These are phyloP conservation scores for Julus scandinavius DNA, from an alignment of 2,888 invertebrate genomes.

Conservation along the genomic window DNA sequence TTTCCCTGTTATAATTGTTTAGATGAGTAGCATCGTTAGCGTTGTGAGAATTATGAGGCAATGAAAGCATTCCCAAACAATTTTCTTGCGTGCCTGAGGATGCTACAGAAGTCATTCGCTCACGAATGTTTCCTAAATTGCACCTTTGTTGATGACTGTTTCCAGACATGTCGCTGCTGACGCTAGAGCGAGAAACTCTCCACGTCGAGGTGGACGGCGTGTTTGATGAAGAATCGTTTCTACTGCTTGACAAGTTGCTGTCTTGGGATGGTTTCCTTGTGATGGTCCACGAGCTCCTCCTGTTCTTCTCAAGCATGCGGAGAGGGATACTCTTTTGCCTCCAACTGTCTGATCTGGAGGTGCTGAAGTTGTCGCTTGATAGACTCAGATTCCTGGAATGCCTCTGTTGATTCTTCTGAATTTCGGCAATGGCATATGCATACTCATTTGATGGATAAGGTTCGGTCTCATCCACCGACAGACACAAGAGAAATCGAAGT, in stretches of 20 bases:
- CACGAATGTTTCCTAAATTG: constrained; percentile 57
- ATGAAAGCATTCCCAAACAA: not conserved
- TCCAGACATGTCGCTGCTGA: constrained; percentile 71
- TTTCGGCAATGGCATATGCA: constrained; percentile 78
- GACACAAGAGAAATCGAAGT: constrained; percentile 41
- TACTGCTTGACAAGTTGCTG: constrained; percentile 87
- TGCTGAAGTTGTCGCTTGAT: constrained; percentile 86
- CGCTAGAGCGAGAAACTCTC: constrained; percentile 86
- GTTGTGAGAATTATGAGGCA: constrained; percentile 41
- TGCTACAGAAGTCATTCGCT: constrained; percentile 60
- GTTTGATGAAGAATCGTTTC: constrained; percentile 91
- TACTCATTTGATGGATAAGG: constrained; percentile 70
- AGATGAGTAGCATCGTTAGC: constrained; percentile 56
- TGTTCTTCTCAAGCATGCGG: constrained; percentile 76
- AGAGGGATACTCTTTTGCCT: constrained; percentile 70
- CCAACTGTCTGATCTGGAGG: constrained; percentile 89
- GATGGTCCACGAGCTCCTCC: constrained; percentile 83
- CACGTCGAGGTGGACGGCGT: constrained; percentile 91
- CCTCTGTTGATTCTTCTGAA: constrained; percentile 68
- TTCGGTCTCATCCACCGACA: constrained; percentile 54
- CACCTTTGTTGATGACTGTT: constrained; percentile 61
- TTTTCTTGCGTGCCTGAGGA: constrained; percentile 24
- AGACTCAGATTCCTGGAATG: constrained; percentile 81
- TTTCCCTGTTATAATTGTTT: constrained; percentile 47
- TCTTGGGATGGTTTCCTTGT: constrained; percentile 93